Conservation (phyloP, 2,113 vertebrate species). For the Bos indicus region DNA sequence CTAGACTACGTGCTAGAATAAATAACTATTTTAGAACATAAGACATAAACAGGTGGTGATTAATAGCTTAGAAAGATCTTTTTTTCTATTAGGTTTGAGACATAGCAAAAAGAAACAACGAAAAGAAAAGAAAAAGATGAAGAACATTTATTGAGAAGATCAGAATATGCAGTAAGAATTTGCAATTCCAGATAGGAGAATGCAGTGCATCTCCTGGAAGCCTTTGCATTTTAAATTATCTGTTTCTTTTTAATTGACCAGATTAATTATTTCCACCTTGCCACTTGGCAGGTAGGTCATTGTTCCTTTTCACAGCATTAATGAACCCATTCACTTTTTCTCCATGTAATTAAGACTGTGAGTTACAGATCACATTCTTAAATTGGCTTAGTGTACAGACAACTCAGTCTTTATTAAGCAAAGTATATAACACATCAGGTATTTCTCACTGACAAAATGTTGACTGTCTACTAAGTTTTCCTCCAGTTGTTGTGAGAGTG, state of each 20-base stretch:
- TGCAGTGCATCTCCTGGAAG: slow-evolving; percentile 63
- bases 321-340: slow-evolving; percentile 78
- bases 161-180: slow-evolving; percentile 56
- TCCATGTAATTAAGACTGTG: slow-evolving; percentile 77
- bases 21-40: slow-evolving; percentile 16
- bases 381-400: slow-evolving; percentile 60
- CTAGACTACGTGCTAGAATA: not conserved
- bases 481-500: slow-evolving; percentile 32
- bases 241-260: slow-evolving; percentile 82
- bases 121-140: not conserved
- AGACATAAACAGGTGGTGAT: slow-evolving; percentile 23
- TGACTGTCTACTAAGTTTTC: slow-evolving; percentile 60
- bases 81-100: slow-evolving; percentile 45
- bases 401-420: slow-evolving; percentile 75
- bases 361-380: slow-evolving; percentile 76
- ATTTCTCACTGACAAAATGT: slow-evolving; percentile 62
- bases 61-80: slow-evolving; percentile 11
- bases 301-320: slow-evolving; percentile 79
- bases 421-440: slow-evolving; percentile 66
- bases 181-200: slow-evolving; percentile 56
- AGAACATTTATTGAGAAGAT: not conserved
- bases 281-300: slow-evolving; percentile 83
- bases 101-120: not conserved
- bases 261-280: slow-evolving; percentile 87
- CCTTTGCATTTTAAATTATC: slow-evolving; percentile 80